Evolutionary conservation across 2,888 invertebrate species (phyloP).

Genomic region (Eurytoma adleriae): DNA sequence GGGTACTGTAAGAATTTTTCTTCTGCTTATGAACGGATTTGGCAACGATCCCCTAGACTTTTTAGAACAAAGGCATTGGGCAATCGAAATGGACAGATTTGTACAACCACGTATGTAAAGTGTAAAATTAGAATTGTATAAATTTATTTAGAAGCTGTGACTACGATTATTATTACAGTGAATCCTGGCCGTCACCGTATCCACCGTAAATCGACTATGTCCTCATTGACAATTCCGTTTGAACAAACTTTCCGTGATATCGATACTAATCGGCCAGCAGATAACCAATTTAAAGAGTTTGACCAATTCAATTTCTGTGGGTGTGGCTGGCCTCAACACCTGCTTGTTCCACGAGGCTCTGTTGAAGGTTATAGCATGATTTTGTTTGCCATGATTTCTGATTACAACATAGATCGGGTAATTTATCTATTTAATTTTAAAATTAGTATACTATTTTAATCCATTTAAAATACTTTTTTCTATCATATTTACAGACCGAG

Average conservation of each 20-base stretch:
- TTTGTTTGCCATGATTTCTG: constrained; percentile 86
- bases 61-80: constrained; percentile 80
- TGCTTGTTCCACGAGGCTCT: constrained; percentile 85
- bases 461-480: too few relatives aligned
- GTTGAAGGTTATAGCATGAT: constrained; percentile 81
- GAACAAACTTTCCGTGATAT: constrained; percentile 87
- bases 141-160: background rate
- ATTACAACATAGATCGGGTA: constrained; percentile 76
- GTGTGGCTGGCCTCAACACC: constrained; percentile 91
- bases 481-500: too few relatives aligned
- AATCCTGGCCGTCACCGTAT: constrained; percentile 81
- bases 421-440: too few relatives aligned
- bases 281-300: constrained; percentile 76
- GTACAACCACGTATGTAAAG: constrained; percentile 79
- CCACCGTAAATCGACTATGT: constrained; percentile 82
- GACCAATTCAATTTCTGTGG: constrained; percentile 87
- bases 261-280: constrained; percentile 78
- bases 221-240: constrained; percentile 89
- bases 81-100: constrained; percentile 87
- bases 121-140: background rate
- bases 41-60: constrained; percentile 81
- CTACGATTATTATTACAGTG: constrained; percentile 78
- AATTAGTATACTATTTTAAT: too few relatives aligned
- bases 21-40: constrained; percentile 82
- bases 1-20: constrained; percentile 84